A percentile compares a stretch with the other conserved stretches of the same genome.
phyloP scores from a whole-genome alignment of 2,797 vertebrate genomes.

The Eulemur albifrons region DNA sequence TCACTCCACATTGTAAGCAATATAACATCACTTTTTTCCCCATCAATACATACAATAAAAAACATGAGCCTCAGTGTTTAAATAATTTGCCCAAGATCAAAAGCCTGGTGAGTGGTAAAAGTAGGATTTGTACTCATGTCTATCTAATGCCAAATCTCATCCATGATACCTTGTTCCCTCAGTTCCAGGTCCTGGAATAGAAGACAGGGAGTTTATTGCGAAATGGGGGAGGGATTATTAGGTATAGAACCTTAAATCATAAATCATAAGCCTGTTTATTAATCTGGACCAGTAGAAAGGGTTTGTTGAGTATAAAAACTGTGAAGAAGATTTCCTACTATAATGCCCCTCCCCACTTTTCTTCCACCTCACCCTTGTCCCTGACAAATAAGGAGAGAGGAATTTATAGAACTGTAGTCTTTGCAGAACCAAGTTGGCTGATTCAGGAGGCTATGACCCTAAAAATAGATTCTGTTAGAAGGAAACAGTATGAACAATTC shows the following conservation, averaged over 20 bases:
- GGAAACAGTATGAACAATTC: not conserved
- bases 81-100: not conserved
- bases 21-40: not conserved
- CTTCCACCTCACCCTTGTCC: not conserved
- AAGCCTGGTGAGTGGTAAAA: not conserved
- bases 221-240: not conserved
- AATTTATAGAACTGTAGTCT: slow-evolving; percentile 9
- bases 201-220: not conserved
- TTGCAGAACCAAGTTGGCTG: not conserved
- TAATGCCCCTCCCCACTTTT: not conserved
- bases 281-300: not conserved
- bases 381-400: not conserved
- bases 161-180: not conserved
- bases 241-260: not conserved
- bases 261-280: not conserved
- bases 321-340: not conserved
- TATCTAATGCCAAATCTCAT: not conserved
- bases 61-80: not conserved
- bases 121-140: not conserved
- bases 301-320: not conserved
- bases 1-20: not conserved
- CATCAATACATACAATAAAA: not conserved
- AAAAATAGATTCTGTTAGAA: not conserved
- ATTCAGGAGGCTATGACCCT: not conserved
- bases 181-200: not conserved